Percentiles rank a stretch among this genome's conserved stretches.
phyloP scores from a whole-genome alignment of 2,888 invertebrate genomes.

The Heliconius ismenius region DNA sequence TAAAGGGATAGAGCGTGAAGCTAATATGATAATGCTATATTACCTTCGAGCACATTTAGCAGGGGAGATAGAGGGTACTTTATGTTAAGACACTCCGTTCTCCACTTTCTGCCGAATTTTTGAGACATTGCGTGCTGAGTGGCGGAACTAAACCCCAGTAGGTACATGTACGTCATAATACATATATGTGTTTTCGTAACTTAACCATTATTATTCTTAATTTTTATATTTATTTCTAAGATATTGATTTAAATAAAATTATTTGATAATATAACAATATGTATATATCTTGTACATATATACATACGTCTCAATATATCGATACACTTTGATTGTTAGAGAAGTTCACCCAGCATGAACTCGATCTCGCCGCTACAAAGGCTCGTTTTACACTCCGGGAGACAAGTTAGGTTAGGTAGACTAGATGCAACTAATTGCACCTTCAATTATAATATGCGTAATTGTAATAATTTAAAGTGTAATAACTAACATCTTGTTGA shows the following conservation, averaged over 20 bases:
- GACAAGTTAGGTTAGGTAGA: conserved; percentile 14
- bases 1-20: not conserved
- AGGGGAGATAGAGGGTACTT: not conserved
- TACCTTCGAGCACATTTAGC: not conserved
- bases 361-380: conserved; percentile 17
- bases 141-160: not conserved
- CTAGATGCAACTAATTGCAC: conserved; percentile 16
- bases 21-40: not conserved
- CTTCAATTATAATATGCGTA: conserved; percentile 19
- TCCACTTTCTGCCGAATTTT: not conserved
- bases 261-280: not conserved
- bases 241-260: not conserved
- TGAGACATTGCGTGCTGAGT: not conserved
- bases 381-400: conserved; percentile 25
- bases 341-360: conserved; percentile 4
- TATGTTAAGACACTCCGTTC: not conserved
- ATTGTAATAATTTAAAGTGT: not conserved
- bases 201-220: too few species aligned
- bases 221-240: not conserved
- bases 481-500: not conserved
- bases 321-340: conserved; percentile 19
- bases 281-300: not conserved
- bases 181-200: not conserved
- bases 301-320: conserved; percentile 13
- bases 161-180: not conserved